Conservation (phyloP, 2,113 vertebrate genomes). For the Boulengeromyrus knoepffleri region DNA sequence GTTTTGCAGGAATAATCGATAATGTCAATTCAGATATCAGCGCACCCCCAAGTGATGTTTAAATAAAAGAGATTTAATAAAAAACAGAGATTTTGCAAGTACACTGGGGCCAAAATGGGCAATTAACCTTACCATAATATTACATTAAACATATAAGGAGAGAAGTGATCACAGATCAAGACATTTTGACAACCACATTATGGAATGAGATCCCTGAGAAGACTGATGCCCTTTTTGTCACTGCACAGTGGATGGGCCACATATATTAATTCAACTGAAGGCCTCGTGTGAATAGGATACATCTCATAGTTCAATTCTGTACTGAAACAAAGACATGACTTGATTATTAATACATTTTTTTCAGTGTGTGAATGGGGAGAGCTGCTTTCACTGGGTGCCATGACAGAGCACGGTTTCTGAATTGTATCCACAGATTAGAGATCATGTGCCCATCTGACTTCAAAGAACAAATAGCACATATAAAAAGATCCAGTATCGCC, state of each 20-base stretch:
- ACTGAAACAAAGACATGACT: constrained; percentile 1
- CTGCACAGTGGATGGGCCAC: background rate
- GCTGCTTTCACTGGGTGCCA: background rate
- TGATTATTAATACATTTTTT: constrained; percentile 1
- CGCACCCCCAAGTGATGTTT: background rate
- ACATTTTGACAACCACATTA: background rate
- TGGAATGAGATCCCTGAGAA: background rate
- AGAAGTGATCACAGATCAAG: background rate
- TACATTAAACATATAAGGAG: background rate
- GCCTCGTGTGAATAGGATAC: constrained; percentile 8
- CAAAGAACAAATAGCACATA: constrained; percentile 1
- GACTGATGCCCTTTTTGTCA: background rate
- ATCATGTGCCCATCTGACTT: background rate
- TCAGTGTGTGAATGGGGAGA: background rate
- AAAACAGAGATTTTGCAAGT: background rate
- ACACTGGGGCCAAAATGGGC: background rate
- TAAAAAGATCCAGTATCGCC: background rate
- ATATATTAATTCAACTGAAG: background rate
- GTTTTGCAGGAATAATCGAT: background rate
- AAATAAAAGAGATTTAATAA: background rate
- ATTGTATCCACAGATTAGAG: background rate
- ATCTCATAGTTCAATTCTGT: background rate
- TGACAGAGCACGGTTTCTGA: background rate
- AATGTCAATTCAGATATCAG: background rate
- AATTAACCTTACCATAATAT: constrained; percentile 16